phyloP scores from a whole-genome alignment of 2,113 vertebrate species.

The Colossoma macropomum region DNA sequence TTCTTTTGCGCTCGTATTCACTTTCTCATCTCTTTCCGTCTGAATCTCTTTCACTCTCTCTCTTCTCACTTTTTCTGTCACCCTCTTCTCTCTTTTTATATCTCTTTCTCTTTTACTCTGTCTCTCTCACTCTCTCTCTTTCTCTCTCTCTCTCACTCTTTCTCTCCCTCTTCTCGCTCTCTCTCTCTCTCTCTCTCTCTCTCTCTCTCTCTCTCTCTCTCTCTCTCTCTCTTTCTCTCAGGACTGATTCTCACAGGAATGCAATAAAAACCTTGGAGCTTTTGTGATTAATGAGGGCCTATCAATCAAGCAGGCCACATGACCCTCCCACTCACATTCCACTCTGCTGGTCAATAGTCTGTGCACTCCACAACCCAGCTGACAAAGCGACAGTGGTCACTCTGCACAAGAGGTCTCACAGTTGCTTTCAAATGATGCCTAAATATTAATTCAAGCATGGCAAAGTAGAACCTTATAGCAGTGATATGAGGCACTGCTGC shows the following conservation, averaged over 20 bases:
- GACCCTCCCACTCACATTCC: conserved; percentile 47
- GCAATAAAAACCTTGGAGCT: conserved; percentile 64
- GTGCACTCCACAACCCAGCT: not conserved
- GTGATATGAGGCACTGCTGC: conserved; percentile 6
- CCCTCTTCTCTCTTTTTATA: not conserved
- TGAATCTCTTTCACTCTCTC: too few species aligned
- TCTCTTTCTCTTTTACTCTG: too few species aligned
- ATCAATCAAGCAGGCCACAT: conserved; percentile 55
- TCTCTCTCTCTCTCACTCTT: not conserved
- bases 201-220: conserved; percentile 35
- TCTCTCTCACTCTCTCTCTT: not conserved
- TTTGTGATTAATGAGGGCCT: conserved; percentile 62
- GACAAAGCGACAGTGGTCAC: conserved; percentile 32
- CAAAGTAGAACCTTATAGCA: not conserved
- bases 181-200: conserved; percentile 43
- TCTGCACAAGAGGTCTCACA: not conserved
- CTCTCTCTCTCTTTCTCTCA: conserved; percentile 21
- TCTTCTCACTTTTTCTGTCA: not conserved
- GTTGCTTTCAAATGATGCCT: not conserved
- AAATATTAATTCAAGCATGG: conserved; percentile 23
- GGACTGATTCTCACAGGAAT: conserved; percentile 69
- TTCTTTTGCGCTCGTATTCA: too few species aligned
- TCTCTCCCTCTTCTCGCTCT: conserved; percentile 32
- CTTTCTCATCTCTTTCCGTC: too few species aligned
- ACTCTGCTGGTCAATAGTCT: conserved; percentile 47